Base-by-base conservation (phyloP, 2,888 invertebrate genomes). In the Melanchra persicariae region DNA sequence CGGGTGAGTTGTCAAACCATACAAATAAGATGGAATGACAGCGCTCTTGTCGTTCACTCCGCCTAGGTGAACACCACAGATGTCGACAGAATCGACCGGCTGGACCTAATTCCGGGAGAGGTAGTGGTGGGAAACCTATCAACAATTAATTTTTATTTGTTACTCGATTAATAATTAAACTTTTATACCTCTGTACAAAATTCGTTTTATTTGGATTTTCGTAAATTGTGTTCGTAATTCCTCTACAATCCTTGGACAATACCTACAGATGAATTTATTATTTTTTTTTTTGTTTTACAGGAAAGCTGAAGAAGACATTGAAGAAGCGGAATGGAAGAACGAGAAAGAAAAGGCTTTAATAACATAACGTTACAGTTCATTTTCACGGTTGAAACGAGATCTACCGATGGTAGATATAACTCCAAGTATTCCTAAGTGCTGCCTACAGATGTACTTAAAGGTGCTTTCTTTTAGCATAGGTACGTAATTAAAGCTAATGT, bases 291-390 rank as follows among this genome's bases (percentile, higher is more conserved):
- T 22, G n/a, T 26, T 68, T 86, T 81, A 60, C 86, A 90, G 90
- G 30, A 89, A 87, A 87, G 75, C 77, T 22, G 82, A 37, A 19
- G 86, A 85, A 19, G 86, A 85, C 17, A 68, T 74, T 6, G 89
- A 88, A 81, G 85, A 86, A 10, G 85, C 76, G 3, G 85, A 87
- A 40, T 86, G 84, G 82, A 87, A 85, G 61, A 86, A 76, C 22
- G 87, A 88, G 22, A 89, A 90, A 70, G 84, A 86, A 58, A 87
- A 87, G 10, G 72, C 81, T n/a, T 47, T 79, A 43, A 77, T 79
- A n/a, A 68, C 79, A 62, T 79, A 79, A 62, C 81, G 73, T 34
- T 55, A 19, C 0, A 51, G 26, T 9, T 47, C 26, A 0, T 2
- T 71, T 58, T 58, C 5, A 26, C 15, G 60, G 47, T 40, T 76